These are phyloP conservation scores for Stegodyphus mimosarum DNA, from an alignment of 1,140 invertebrate genomes.

Conservation along the genomic window DNA sequence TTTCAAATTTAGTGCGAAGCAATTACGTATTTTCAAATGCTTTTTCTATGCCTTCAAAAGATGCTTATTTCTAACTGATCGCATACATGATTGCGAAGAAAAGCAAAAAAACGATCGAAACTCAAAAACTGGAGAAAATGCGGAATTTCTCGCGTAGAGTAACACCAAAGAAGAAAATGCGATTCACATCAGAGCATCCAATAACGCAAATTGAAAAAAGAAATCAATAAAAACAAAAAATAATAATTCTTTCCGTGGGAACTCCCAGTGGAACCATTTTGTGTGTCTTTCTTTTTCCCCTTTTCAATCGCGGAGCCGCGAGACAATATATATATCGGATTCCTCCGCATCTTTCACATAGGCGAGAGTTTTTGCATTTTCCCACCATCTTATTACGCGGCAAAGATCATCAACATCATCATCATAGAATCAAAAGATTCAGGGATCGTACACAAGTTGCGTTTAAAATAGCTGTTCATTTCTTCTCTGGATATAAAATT, in stretches of 20 bases:
- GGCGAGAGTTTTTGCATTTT: conserved; percentile 31
- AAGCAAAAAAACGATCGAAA: no score
- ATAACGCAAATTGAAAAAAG: conserved; percentile 54
- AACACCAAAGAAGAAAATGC: no score
- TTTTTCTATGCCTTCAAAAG: neutral
- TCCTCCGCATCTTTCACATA: neutral
- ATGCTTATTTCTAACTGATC: no score
- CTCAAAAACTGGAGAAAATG: no score
- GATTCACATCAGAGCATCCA: conserved; percentile 6
- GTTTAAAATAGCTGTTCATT: no score
- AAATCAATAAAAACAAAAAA: conserved; percentile 34
- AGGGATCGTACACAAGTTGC: no score
- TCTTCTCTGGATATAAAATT: no score
- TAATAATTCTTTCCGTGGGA: neutral
- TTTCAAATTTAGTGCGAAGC: no score
- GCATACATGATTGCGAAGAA: no score
- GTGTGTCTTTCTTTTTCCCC: conserved; percentile 2
- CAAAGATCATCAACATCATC: conserved; percentile 48
- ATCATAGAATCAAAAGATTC: neutral
- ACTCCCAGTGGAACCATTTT: conserved; percentile 32
- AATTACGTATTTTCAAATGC: neutral
- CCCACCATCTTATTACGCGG: conserved; percentile 35
- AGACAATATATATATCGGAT: conserved; percentile 8
- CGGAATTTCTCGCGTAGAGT: no score
- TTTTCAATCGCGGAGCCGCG: conserved; percentile 3